phyloP scores from a whole-genome alignment of 2,888 invertebrate genomes.

The Hermaeophaga mercurialis region DNA sequence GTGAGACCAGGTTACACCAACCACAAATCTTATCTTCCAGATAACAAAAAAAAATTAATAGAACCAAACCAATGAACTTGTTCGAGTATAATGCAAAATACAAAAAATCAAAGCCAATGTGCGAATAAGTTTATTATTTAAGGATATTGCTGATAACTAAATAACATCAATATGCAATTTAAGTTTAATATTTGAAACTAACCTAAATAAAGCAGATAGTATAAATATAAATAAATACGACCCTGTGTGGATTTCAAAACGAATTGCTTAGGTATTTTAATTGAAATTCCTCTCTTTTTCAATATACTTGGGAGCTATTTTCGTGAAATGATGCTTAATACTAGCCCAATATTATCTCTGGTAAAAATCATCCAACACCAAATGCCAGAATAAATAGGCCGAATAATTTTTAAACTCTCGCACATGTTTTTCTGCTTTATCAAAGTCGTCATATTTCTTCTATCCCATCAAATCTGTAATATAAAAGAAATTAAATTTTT shows the following conservation, averaged over 20 bases:
- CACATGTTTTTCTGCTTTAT: slow-evolving; percentile 18
- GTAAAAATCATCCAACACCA: slow-evolving; percentile 8
- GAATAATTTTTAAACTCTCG: slow-evolving; percentile 11
- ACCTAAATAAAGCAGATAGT: too few relatives aligned
- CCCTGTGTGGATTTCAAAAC: neutral
- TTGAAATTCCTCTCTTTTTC: slow-evolving; percentile 18
- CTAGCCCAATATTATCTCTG: slow-evolving; percentile 8
- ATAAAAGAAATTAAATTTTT: slow-evolving; percentile 17
- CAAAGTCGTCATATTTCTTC: slow-evolving; percentile 22
- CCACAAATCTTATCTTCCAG: too few relatives aligned
- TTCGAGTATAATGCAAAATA: too few relatives aligned
- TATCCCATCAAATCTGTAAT: slow-evolving; percentile 10
- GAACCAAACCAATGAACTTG: too few relatives aligned
- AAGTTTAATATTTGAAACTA: too few relatives aligned
- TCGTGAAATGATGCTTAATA: slow-evolving; percentile 8
- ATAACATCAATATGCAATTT: too few relatives aligned
- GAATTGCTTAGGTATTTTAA: slow-evolving; percentile 11
- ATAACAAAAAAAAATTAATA: too few relatives aligned
- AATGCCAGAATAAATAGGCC: slow-evolving; percentile 9
- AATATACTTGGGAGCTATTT: slow-evolving; percentile 11
- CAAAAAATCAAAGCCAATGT: too few relatives aligned
- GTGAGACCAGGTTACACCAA: too few relatives aligned
- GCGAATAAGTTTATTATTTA: too few relatives aligned
- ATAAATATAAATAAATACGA: too few relatives aligned
- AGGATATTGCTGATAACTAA: too few relatives aligned